Evolutionary conservation across 2,797 vertebrate species (phyloP).

Genomic region (Remorina albescens): DNA sequence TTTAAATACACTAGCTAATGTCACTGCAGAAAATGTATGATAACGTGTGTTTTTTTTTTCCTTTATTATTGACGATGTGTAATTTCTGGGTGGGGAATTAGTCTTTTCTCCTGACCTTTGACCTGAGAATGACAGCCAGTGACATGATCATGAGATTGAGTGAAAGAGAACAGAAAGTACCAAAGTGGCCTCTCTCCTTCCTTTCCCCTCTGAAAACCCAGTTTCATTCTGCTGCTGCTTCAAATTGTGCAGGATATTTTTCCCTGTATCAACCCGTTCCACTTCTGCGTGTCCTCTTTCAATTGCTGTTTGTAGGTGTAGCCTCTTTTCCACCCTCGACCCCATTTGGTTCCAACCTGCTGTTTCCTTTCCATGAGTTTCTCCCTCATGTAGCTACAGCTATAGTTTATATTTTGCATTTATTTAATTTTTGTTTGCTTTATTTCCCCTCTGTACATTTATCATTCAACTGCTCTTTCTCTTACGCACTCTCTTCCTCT

Average conservation of each 20-base stretch:
- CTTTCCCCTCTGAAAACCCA: constrained; percentile 32
- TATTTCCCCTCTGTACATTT: constrained; percentile 23
- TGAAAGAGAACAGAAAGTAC: constrained; percentile 59
- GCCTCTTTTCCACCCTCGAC: not conserved
- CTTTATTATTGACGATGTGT: constrained; percentile 24
- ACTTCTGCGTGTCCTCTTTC: not conserved
- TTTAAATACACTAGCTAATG: too few species aligned
- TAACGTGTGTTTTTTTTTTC: too few species aligned
- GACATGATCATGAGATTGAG: constrained; percentile 21
- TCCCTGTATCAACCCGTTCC: not conserved
- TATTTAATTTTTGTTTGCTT: constrained; percentile 3
- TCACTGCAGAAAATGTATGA: too few species aligned
- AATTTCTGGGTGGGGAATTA: constrained; percentile 46
- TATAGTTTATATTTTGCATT: not conserved
- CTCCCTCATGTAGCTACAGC: constrained; percentile 1
- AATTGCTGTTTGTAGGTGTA: not conserved
- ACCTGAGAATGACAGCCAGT: constrained; percentile 68
- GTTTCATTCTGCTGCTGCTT: constrained; percentile 36
- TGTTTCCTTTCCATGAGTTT: not conserved
- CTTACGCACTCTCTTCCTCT: constrained; percentile 5
- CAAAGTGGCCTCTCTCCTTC: constrained; percentile 27
- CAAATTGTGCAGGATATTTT: not conserved
- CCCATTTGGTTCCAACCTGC: not conserved
- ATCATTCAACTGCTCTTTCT: constrained; percentile 18
- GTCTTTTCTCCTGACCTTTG: constrained; percentile 58